Evolutionary conservation across 2,113 vertebrate genomes (phyloP).

Genomic region (Scomber japonicus): DNA sequence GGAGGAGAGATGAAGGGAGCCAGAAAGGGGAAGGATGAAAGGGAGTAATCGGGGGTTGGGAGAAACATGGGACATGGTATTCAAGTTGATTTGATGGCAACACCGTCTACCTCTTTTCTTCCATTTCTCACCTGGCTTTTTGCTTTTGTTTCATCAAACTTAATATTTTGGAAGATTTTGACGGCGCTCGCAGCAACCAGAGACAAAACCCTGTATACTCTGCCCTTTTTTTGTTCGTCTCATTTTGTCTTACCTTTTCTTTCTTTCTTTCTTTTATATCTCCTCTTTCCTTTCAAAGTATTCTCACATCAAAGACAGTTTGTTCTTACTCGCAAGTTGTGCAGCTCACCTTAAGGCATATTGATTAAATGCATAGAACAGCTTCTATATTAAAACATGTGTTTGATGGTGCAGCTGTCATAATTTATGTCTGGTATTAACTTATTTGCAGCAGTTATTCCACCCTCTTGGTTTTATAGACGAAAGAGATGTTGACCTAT

Average conservation of each 20-base stretch:
- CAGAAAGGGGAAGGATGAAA: constrained; percentile 51
- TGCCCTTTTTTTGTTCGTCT: constrained; percentile 33
- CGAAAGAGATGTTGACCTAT: constrained; percentile 14
- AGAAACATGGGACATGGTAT: constrained; percentile 32
- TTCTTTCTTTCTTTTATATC: constrained; percentile 21
- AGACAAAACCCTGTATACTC: constrained; percentile 34
- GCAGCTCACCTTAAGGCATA: constrained; percentile 33
- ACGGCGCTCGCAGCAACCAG: constrained; percentile 1
- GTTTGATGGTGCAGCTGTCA: constrained; percentile 29
- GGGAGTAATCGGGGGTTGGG: constrained; percentile 41
- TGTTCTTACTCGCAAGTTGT: constrained; percentile 12
- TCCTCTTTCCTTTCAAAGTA: constrained; percentile 47
- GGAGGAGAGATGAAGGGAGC: constrained; percentile 37
- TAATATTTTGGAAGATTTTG: constrained; percentile 36
- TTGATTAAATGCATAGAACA: constrained; percentile 38
- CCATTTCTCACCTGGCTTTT: constrained; percentile 33
- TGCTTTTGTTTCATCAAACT: constrained; percentile 40
- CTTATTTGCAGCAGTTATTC: constrained; percentile 41
- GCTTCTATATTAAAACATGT: constrained; percentile 12
- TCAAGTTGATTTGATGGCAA: constrained; percentile 50
- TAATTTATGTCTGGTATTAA: constrained; percentile 51
- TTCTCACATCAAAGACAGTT: constrained; percentile 50
- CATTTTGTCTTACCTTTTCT: constrained; percentile 25
- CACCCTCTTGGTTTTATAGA: constrained; percentile 29
- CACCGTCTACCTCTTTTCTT: constrained; percentile 20